Percentiles rank a stretch among this genome's conserved stretches.
Conservation (phyloP, 2,113 vertebrate species). For the Sprattus sprattus region DNA sequence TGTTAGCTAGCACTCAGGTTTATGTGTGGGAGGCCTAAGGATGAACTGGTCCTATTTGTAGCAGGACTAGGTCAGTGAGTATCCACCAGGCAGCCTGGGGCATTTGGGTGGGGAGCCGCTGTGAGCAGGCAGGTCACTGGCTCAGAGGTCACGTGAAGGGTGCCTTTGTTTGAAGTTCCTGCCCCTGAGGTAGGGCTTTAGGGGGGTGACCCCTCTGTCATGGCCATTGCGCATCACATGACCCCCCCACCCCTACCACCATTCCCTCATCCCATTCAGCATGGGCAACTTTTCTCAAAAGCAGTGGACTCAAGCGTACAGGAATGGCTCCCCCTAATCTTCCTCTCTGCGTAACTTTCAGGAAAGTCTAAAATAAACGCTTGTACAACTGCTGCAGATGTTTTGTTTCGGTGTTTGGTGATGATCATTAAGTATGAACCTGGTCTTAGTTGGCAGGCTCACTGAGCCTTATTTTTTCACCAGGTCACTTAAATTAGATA, state of each 20-base stretch:
- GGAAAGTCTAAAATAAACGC: background rate
- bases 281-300: background rate
- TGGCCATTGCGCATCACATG: conserved; percentile 43
- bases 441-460: background rate
- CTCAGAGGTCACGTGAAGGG: conserved; percentile 34
- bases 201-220: conserved; percentile 50
- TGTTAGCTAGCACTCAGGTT: background rate
- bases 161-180: conserved; percentile 38
- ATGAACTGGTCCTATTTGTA: background rate
- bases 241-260: conserved; percentile 36
- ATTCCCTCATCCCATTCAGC: background rate
- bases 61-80: background rate
- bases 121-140: conserved; percentile 24
- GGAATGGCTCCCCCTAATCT: background rate
- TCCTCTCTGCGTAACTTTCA: background rate
- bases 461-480: background rate
- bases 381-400: background rate
- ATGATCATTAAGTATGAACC: background rate
- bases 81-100: background rate
- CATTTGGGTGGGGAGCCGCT: background rate
- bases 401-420: background rate
- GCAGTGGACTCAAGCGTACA: background rate
- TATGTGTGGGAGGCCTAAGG: background rate
- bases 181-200: conserved; percentile 47
- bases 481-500: background rate